Conservation (phyloP, 2,797 vertebrate genomes). For the Onychomys torridus region DNA sequence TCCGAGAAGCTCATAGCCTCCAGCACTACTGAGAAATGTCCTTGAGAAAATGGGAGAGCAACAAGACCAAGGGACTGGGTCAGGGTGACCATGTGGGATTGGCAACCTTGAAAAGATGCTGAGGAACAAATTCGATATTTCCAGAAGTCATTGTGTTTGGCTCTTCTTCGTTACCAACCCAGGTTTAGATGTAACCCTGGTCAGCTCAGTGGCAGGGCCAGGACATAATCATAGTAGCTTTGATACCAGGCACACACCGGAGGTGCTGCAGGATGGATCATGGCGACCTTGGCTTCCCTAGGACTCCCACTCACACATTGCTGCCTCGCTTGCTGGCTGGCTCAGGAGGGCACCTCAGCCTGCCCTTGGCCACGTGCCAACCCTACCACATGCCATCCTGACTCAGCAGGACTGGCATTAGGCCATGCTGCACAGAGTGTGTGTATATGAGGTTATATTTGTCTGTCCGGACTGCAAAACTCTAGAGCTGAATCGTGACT, state of each 20-base stretch:
- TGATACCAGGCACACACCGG: neutral
- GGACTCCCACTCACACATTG: neutral
- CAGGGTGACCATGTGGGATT: neutral
- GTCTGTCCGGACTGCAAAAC: neutral
- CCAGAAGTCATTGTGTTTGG: neutral
- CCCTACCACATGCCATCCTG: neutral
- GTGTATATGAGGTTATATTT: neutral
- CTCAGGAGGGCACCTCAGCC: neutral
- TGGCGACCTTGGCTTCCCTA: neutral
- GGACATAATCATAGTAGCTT: neutral
- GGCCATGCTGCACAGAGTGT: neutral
- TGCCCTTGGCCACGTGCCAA: neutral
- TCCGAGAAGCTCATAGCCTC: neutral
- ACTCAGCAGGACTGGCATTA: neutral
- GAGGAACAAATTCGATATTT: neutral
- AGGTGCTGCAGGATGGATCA: neutral
- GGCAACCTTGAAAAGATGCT: neutral
- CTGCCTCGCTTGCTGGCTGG: neutral
- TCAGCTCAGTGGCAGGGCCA: neutral
- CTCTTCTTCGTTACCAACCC: neutral
- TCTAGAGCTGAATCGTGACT: neutral
- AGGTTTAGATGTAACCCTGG: neutral
- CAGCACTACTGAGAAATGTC: neutral
- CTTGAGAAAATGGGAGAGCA: neutral
- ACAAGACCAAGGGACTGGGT: neutral